Evolutionary conservation across 2,113 vertebrate species (phyloP).

Genomic region (Zosterops japonicus): DNA sequence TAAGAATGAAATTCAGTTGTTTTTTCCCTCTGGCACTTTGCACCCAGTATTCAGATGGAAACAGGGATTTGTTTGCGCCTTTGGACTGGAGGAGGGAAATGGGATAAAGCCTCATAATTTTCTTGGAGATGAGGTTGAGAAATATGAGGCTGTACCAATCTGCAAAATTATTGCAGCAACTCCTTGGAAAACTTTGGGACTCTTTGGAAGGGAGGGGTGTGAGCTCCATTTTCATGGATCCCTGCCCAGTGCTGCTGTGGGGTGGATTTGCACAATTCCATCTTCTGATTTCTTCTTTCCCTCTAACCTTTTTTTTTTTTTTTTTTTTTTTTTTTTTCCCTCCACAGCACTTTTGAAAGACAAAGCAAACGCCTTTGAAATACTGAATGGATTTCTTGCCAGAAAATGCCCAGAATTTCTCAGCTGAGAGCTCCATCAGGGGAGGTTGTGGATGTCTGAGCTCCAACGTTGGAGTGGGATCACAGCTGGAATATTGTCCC

Average conservation of each 20-base stretch:
- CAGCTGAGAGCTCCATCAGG: not conserved
- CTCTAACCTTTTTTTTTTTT: not conserved
- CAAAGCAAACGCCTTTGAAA: not conserved
- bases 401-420: not conserved
- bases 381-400: not conserved
- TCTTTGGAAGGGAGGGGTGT: not conserved
- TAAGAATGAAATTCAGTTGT: not conserved
- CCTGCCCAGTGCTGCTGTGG: not conserved
- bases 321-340: not conserved
- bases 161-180: not conserved
- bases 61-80: not conserved
- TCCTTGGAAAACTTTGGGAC: not conserved
- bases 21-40: not conserved
- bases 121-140: not conserved
- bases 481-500: not conserved
- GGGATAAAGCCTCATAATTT: not conserved
- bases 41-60: not conserved
- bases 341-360: not conserved
- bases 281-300: not conserved
- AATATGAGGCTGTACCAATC: not conserved
- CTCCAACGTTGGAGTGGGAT: fast-evolving
- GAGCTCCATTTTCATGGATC: not conserved
- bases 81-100: not conserved
- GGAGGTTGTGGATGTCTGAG: not conserved
- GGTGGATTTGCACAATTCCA: not conserved